Evolutionary conservation across 2,113 vertebrate genomes (phyloP).

Genomic region (Paraplagusia blochii): DNA sequence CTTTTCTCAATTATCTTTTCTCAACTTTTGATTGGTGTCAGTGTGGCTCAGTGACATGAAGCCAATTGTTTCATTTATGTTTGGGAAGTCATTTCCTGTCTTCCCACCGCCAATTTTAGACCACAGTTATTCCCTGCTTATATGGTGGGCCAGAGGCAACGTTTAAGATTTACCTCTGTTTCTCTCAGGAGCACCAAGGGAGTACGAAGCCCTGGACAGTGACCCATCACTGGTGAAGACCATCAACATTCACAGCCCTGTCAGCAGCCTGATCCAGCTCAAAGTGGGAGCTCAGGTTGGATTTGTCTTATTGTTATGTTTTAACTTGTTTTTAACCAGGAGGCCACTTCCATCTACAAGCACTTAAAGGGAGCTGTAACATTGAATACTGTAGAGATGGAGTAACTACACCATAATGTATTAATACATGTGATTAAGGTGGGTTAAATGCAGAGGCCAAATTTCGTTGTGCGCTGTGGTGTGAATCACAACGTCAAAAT

Average conservation of each 20-base stretch:
- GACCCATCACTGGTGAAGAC: conserved; percentile 79
- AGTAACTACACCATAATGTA: too few species aligned
- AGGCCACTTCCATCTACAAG: too few species aligned
- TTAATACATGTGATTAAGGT: too few species aligned
- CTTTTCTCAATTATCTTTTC: not conserved
- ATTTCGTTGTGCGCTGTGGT: too few species aligned
- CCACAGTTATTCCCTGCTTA: not conserved
- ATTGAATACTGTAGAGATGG: not conserved
- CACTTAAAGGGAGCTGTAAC: too few species aligned
- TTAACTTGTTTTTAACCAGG: too few species aligned
- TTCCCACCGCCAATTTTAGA: not conserved
- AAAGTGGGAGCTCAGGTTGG: conserved; percentile 91
- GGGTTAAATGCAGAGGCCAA: too few species aligned
- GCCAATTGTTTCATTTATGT: not conserved
- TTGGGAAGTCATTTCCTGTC: not conserved
- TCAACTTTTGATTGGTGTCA: not conserved
- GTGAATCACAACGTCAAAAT: too few species aligned
- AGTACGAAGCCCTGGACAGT: conserved; percentile 89
- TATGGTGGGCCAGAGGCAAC: not conserved
- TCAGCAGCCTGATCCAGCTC: conserved; percentile 81
- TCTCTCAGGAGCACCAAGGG: conserved; percentile 73
- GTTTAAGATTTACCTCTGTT: not conserved
- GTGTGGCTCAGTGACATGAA: not conserved
- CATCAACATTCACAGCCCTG: conserved; percentile 88
- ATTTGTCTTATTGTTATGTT: too few species aligned